A percentile compares a stretch with the other conserved stretches of the same genome.
phyloP scores from a whole-genome alignment of 35 echinoderm and acorn worm species.

The Strongylocentrotus purpuratus region DNA sequence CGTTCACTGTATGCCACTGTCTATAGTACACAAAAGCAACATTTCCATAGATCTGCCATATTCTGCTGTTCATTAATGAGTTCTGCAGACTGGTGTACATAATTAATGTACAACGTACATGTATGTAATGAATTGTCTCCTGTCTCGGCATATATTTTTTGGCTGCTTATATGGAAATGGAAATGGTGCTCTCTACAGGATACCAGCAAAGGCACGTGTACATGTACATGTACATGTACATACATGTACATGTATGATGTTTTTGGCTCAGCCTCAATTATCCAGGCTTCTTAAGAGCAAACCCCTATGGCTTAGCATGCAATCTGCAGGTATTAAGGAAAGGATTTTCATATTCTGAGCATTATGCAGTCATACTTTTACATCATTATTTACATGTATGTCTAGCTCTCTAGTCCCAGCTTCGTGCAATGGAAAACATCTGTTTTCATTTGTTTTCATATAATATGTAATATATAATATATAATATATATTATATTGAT shows the following conservation, averaged over 20 bases:
- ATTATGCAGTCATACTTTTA: neutral
- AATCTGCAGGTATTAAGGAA: neutral
- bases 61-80: too few relatives aligned
- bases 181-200: too few relatives aligned
- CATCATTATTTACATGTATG: neutral
- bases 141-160: neutral
- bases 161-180: too few relatives aligned
- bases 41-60: too few relatives aligned
- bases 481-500: neutral
- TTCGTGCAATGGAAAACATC: neutral
- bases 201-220: neutral
- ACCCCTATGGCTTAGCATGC: neutral
- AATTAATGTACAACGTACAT: neutral
- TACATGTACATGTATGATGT: too few relatives aligned
- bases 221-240: too few relatives aligned
- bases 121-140: neutral
- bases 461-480: neutral
- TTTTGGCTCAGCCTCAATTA: neutral
- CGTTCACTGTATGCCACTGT: too few relatives aligned
- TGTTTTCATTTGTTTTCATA: neutral
- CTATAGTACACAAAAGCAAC: too few relatives aligned
- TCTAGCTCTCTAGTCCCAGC: neutral
- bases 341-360: neutral
- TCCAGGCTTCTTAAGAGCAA: neutral
- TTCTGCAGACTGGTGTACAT: neutral